Evolutionary conservation across 2,888 invertebrate genomes (phyloP).

Genomic region (Phalera bucephala): DNA sequence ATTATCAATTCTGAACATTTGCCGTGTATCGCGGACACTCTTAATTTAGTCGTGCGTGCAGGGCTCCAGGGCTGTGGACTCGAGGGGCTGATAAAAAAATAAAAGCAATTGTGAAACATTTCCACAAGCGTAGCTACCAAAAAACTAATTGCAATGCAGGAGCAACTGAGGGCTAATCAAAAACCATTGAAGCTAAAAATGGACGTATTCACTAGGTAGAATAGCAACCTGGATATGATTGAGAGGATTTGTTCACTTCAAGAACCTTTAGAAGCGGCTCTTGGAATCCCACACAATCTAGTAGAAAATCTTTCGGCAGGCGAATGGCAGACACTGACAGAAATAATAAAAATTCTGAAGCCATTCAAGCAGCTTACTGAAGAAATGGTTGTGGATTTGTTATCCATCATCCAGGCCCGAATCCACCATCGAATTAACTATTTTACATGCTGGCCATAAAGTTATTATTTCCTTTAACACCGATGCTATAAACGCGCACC

Average conservation of each 20-base stretch:
- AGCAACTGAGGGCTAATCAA: conserved; percentile 11
- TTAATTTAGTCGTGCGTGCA: conserved; percentile 32
- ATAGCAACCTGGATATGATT: conserved; percentile 28
- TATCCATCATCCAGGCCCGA: too few species aligned
- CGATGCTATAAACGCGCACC: conserved; percentile 18
- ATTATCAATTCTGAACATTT: conserved; percentile 31
- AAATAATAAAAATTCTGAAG: conserved; percentile 29
- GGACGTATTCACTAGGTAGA: conserved; percentile 26
- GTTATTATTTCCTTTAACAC: conserved; percentile 20
- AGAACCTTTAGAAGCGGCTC: conserved; percentile 26
- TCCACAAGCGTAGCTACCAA: conserved; percentile 25
- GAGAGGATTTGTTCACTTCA: conserved; percentile 26
- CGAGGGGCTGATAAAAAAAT: conserved; percentile 25
- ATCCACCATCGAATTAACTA: too few species aligned
- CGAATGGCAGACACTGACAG: conserved; percentile 29
- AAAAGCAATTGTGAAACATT: conserved; percentile 31
- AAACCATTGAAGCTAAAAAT: conserved; percentile 22
- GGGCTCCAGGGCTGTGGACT: conserved; percentile 23
- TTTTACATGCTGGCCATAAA: conserved; percentile 24
- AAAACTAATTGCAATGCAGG: conserved; percentile 24
- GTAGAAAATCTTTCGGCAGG: conserved; percentile 25
- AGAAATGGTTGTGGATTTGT: too few species aligned
- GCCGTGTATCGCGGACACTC: conserved; percentile 28
- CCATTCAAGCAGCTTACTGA: conserved; percentile 27
- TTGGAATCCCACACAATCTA: conserved; percentile 27